Conservation (phyloP, 1,140 invertebrate species). For the Hylaeus anthracinus region DNA sequence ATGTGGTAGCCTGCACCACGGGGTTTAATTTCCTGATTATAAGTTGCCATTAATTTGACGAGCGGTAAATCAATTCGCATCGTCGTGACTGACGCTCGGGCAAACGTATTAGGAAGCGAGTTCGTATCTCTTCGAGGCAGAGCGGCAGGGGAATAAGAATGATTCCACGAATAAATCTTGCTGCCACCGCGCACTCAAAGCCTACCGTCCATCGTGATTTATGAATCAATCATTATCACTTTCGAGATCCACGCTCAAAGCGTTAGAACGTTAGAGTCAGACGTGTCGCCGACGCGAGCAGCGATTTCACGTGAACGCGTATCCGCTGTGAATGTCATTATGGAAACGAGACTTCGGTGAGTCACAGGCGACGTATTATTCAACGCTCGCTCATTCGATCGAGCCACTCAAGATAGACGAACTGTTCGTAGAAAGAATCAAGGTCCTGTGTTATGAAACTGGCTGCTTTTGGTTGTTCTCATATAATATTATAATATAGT, state of each 20-base stretch:
- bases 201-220: conserved; percentile 29
- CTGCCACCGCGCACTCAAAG: conserved; percentile 21
- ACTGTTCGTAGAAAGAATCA: background rate
- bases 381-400: background rate
- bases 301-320: background rate
- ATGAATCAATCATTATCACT: conserved; percentile 49
- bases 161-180: conserved; percentile 47
- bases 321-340: conserved; percentile 46
- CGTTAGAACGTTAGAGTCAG: background rate
- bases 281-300: background rate
- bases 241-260: conserved; percentile 12
- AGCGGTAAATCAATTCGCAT: conserved; percentile 40
- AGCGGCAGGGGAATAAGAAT: background rate
- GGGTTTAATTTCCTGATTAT: conserved; percentile 33
- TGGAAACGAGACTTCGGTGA: conserved; percentile 27
- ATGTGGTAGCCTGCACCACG: background rate
- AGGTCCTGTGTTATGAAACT: background rate
- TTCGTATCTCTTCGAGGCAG: background rate
- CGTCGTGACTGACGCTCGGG: background rate
- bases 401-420: background rate
- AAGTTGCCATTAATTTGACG: conserved; percentile 43
- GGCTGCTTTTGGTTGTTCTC: too few relatives aligned
- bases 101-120: conserved; percentile 17
- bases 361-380: conserved; percentile 13
- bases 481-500: too few relatives aligned